Percentiles rank a stretch among this genome's conserved stretches.
Conservation (phyloP, 1,140 invertebrate genomes). For the Lasaia peninsularis region DNA sequence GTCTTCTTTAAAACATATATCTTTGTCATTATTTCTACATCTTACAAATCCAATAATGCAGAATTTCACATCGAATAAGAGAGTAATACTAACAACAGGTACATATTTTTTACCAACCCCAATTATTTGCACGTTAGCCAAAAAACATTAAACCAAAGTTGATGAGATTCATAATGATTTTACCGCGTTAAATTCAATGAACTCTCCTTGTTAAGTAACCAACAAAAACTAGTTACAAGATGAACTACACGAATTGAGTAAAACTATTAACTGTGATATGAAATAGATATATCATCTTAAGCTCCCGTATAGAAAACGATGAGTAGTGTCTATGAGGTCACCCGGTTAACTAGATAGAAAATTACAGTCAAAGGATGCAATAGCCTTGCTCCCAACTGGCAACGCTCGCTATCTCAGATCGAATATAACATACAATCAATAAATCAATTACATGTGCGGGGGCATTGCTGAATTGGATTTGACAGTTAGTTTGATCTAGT, state of each 20-base stretch:
- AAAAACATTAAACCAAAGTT: too few relatives aligned
- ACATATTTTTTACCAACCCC: too few relatives aligned
- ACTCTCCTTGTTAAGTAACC: neutral
- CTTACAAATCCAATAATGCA: too few relatives aligned
- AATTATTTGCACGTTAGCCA: too few relatives aligned
- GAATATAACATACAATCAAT: constrained; percentile 75
- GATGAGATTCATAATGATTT: too few relatives aligned
- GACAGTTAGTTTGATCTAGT: constrained; percentile 68
- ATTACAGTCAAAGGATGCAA: constrained; percentile 64
- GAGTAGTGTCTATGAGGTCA: constrained; percentile 59
- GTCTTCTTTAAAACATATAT: too few relatives aligned
- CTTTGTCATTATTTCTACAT: too few relatives aligned
- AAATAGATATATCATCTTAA: constrained; percentile 30
- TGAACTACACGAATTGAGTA: neutral
- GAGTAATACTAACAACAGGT: too few relatives aligned
- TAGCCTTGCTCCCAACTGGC: constrained; percentile 41
- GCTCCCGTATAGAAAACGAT: constrained; percentile 44
- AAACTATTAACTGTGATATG: constrained; percentile 9
- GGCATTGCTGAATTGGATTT: constrained; percentile 73
- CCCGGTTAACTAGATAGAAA: constrained; percentile 58
- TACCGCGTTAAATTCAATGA: too few relatives aligned
- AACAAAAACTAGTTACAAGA: neutral
- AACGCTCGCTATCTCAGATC: constrained; percentile 59
- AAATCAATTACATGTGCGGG: constrained; percentile 74
- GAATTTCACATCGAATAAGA: too few relatives aligned